Evolutionary conservation across 2,797 vertebrate species (phyloP).

Genomic region (Vespertilio murinus): DNA sequence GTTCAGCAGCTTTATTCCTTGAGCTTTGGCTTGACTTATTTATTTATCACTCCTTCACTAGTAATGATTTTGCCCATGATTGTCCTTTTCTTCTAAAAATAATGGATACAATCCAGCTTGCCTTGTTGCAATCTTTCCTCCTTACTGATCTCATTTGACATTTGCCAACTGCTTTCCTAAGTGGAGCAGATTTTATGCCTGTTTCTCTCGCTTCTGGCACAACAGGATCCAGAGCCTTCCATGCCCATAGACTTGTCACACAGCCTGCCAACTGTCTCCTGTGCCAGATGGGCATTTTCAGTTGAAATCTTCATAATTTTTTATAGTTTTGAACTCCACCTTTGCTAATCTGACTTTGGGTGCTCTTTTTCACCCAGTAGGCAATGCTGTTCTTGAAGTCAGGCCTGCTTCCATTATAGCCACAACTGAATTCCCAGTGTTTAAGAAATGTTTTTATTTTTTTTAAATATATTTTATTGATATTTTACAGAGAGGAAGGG

Average conservation of each 20-base stretch:
- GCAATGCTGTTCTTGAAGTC: neutral
- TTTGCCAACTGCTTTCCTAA: conserved; percentile 39
- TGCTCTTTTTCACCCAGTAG: neutral
- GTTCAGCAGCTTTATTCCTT: neutral
- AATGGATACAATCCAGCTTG: neutral
- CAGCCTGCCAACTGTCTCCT: conserved; percentile 5
- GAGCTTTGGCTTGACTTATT: neutral
- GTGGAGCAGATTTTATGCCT: conserved; percentile 50
- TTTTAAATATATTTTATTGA: too few species aligned
- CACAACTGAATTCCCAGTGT: neutral
- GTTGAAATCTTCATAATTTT: neutral
- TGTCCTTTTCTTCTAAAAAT: neutral
- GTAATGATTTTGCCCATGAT: neutral
- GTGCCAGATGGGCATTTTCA: conserved; percentile 29
- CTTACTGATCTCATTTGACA: conserved; percentile 13
- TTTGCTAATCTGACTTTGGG: neutral
- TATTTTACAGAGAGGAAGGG: too few species aligned
- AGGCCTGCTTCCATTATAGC: neutral
- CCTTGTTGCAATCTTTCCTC: neutral
- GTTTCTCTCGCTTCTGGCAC: conserved; percentile 16
- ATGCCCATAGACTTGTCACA: neutral
- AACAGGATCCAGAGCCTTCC: neutral
- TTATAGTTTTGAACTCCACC: neutral
- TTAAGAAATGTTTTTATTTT: neutral
- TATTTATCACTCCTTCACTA: neutral